A percentile compares a stretch with the other conserved stretches of the same genome.
These are phyloP conservation scores for Trematocara zebra DNA, from an alignment of 2,113 vertebrate species.

Conservation along the genomic window DNA sequence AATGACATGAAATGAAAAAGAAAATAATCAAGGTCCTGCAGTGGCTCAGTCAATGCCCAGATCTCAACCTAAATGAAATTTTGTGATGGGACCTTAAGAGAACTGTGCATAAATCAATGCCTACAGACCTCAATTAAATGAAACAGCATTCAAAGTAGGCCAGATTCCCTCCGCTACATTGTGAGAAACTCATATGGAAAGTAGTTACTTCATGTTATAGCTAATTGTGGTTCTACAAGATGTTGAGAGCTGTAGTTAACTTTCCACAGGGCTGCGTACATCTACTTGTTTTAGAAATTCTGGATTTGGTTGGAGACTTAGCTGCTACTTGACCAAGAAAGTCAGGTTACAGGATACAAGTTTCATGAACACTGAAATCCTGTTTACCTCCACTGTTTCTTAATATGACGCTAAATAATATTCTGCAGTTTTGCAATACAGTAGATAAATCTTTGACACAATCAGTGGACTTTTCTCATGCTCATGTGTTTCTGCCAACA, in stretches of 20 bases:
- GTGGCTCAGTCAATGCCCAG: background rate
- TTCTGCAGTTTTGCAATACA: background rate
- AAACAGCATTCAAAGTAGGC: background rate
- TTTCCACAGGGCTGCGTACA: background rate
- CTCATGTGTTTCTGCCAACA: background rate
- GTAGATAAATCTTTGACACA: background rate
- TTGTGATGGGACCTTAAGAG: background rate
- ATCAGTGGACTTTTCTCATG: background rate
- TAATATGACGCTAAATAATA: background rate
- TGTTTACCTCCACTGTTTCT: background rate
- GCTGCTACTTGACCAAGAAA: background rate
- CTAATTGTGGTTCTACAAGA: background rate
- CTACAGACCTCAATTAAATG: background rate
- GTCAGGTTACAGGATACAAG: background rate
- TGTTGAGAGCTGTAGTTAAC: background rate
- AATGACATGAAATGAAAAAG: background rate
- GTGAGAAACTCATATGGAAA: background rate
- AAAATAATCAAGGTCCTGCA: background rate
- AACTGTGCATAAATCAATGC: background rate
- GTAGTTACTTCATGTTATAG: background rate
- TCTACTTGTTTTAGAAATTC: background rate
- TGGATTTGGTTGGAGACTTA: background rate
- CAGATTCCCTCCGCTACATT: background rate
- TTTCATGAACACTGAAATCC: background rate
- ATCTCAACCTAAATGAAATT: background rate